Conservation (phyloP, 2,113 vertebrate species). For the Limnothrissa miodon region DNA sequence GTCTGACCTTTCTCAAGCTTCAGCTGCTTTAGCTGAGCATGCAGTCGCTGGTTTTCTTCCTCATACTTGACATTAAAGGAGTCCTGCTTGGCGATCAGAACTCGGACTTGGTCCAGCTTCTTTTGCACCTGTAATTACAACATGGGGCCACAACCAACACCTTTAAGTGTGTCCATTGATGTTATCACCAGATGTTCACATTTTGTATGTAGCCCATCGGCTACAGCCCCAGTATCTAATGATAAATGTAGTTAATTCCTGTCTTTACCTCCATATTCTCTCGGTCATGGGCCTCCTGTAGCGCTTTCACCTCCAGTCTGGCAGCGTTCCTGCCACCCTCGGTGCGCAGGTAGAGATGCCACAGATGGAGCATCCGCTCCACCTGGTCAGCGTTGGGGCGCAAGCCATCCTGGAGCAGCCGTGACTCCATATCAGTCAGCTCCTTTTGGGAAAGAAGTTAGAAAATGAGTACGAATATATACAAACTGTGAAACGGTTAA, state of each 20-base stretch:
- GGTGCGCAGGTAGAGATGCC: constrained; percentile 54
- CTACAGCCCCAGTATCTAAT: too few relatives aligned
- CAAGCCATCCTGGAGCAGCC: constrained; percentile 63
- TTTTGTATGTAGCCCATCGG: not conserved
- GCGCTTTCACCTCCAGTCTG: constrained; percentile 57
- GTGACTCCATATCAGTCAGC: constrained; percentile 53
- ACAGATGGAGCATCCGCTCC: constrained; percentile 65
- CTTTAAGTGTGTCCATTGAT: not conserved
- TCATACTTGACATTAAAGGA: constrained; percentile 63
- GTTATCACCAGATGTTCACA: not conserved
- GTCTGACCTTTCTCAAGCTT: constrained; percentile 70
- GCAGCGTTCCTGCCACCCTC: constrained; percentile 56
- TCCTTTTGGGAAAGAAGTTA: constrained; percentile 33
- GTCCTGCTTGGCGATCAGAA: constrained; percentile 68
- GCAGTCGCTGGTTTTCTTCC: constrained; percentile 74
- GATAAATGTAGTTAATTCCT: too few relatives aligned
- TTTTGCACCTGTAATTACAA: constrained; percentile 70
- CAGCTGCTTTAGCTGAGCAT: constrained; percentile 60
- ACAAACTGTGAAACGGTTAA: too few relatives aligned
- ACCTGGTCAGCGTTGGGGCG: constrained; percentile 43
- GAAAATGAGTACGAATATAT: too few relatives aligned
- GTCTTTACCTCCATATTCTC: constrained; percentile 3
- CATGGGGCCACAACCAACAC: not conserved
- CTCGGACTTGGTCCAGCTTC: constrained; percentile 68
- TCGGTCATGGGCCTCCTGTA: constrained; percentile 42